Conservation (phyloP, 2,888 invertebrate species). For the Teleiodes luculella region DNA sequence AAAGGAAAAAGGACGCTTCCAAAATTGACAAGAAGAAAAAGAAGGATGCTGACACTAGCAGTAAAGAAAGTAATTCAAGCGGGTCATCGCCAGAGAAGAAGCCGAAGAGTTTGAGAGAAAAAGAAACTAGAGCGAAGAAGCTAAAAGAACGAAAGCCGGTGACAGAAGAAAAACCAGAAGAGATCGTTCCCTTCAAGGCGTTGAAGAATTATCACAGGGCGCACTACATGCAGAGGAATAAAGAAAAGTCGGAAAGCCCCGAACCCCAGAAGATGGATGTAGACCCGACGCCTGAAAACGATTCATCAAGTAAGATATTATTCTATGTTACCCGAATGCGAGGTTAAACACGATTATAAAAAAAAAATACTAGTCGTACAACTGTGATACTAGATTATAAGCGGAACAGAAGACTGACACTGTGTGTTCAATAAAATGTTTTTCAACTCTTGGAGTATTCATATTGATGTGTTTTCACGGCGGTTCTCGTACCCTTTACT, state of each 20-base stretch:
- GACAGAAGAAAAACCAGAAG: constrained; percentile 31
- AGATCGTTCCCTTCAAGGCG: constrained; percentile 73
- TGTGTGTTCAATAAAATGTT: constrained; percentile 68
- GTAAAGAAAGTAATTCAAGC: constrained; percentile 28
- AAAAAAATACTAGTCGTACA: constrained; percentile 23
- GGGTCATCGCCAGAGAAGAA: constrained; percentile 47
- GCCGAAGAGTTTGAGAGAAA: constrained; percentile 21
- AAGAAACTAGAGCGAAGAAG: constrained; percentile 31
- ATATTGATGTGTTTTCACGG: constrained; percentile 54
- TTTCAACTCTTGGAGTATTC: constrained; percentile 68
- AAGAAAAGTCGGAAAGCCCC: constrained; percentile 79
- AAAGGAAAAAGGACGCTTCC: constrained; percentile 37
- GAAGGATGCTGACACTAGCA: constrained; percentile 21
- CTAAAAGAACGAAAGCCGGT: constrained; percentile 28
- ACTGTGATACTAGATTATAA: constrained; percentile 62
- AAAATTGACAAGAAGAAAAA: constrained; percentile 32
- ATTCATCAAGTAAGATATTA: constrained; percentile 73
- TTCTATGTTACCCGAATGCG: constrained; percentile 44
- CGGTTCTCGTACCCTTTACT: constrained; percentile 54
- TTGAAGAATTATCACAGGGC: constrained; percentile 78
- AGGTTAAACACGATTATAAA: constrained; percentile 28
- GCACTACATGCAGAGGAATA: constrained; percentile 82
- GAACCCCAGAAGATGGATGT: constrained; percentile 40
- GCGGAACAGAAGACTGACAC: constrained; percentile 31
- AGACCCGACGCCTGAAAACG: constrained; percentile 32